phyloP scores from a whole-genome alignment of 2,113 vertebrate genomes.

The Benitochromis conjunctus region DNA sequence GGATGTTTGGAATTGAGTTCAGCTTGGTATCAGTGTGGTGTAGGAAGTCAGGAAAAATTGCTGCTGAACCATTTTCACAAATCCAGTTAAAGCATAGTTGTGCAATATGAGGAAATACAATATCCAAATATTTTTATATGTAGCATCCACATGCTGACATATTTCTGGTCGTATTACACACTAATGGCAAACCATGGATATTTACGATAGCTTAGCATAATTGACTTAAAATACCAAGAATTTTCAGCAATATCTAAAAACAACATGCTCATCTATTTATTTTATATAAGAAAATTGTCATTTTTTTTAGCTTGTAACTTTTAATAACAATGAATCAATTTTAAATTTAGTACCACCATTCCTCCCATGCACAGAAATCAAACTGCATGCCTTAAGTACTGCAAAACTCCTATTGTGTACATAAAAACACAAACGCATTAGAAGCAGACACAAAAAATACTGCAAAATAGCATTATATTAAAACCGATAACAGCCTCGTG shows the following conservation, averaged over 20 bases:
- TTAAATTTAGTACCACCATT: background rate
- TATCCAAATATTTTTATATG: background rate
- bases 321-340: background rate
- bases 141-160: background rate
- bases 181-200: background rate
- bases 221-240: background rate
- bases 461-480: background rate
- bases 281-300: background rate
- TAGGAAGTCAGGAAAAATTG: background rate
- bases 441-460: background rate
- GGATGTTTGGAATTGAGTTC: background rate
- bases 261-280: background rate
- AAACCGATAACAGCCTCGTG: background rate
- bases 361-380: background rate
- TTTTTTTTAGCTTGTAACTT: background rate
- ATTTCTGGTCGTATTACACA: background rate
- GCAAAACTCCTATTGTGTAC: background rate
- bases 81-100: background rate
- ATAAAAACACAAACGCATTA: background rate
- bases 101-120: background rate
- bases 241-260: background rate
- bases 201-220: background rate
- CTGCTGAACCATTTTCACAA: background rate
- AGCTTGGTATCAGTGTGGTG: background rate
- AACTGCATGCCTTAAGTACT: background rate